Evolutionary conservation across 37 sponge, comb jelly and placozoan genomes (phyloP).

Genomic region (Chondrilla cf. caribensis): DNA sequence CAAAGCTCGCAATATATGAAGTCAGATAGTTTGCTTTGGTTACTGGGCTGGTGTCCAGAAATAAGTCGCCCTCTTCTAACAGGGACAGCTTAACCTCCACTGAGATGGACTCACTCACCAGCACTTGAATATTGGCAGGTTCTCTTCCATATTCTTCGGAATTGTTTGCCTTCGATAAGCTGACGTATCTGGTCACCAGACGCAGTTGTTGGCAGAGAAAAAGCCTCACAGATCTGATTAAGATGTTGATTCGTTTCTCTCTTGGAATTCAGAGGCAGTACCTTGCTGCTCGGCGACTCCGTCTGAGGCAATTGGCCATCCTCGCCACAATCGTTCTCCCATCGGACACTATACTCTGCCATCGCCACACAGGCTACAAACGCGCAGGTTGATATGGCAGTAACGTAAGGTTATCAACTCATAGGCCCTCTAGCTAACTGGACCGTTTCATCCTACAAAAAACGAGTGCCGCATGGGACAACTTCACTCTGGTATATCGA

Average conservation of each 20-base stretch:
- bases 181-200: constrained; percentile 20
- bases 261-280: constrained; percentile 24
- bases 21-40: neutral
- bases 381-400: neutral
- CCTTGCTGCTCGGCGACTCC: neutral
- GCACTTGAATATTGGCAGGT: neutral
- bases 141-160: constrained; percentile 11
- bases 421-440: neutral
- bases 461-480: neutral
- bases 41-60: neutral
- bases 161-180: constrained; percentile 20
- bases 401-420: neutral
- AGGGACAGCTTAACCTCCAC: constrained; percentile 1
- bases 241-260: neutral
- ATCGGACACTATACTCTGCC: neutral
- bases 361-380: neutral
- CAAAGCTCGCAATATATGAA: neutral
- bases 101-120: neutral
- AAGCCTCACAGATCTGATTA: neutral
- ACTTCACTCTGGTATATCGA: neutral
- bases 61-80: neutral
- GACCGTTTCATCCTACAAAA: constrained; percentile 11
- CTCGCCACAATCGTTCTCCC: neutral
- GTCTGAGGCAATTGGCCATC: neutral
- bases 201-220: neutral